These are phyloP conservation scores for Aegithalos caudatus DNA, from an alignment of 2,113 vertebrate species.

Conservation along the genomic window DNA sequence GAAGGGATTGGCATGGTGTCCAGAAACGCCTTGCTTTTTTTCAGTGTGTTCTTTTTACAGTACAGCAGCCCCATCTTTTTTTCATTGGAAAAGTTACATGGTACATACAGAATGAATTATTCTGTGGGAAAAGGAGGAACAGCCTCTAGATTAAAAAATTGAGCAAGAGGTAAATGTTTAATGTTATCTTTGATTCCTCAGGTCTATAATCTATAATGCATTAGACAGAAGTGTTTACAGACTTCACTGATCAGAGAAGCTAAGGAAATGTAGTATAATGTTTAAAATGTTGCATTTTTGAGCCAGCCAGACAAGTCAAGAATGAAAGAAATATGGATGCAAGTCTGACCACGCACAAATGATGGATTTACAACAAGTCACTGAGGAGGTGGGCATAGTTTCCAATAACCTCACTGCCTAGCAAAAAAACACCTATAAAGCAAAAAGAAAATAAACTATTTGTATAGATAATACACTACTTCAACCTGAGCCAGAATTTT, in stretches of 20 bases:
- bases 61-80: background rate
- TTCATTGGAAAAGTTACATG: background rate
- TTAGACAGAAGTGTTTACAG: background rate
- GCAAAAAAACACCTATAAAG: background rate
- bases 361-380: background rate
- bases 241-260: background rate
- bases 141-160: background rate
- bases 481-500: background rate
- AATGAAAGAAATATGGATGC: background rate
- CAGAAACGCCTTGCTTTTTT: background rate
- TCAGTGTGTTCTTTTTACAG: background rate
- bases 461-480: background rate
- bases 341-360: background rate
- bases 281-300: background rate
- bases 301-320: background rate
- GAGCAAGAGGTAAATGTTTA: background rate
- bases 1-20: background rate
- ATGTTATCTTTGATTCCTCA: background rate
- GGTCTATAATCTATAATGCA: background rate
- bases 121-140: background rate
- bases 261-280: background rate
- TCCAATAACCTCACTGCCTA: background rate
- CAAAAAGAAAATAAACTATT: background rate
- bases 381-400: fast-evolving
- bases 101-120: background rate